A percentile compares a stretch with the other conserved stretches of the same genome.
phyloP scores from a whole-genome alignment of 2,113 vertebrate genomes.

The Campylomormyrus numenius region DNA sequence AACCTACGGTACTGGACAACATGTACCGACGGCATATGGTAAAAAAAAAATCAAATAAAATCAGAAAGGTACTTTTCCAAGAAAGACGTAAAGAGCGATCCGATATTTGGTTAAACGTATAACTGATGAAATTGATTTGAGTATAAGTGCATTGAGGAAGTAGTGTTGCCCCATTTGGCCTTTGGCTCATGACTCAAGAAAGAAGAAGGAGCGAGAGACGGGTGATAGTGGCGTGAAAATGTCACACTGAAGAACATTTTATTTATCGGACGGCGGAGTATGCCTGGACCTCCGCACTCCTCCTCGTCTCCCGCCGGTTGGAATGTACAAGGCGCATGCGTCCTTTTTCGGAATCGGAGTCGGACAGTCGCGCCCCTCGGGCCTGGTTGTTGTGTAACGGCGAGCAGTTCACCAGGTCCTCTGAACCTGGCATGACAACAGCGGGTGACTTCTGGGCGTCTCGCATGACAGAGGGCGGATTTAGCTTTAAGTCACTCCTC shows the following conservation, averaged over 20 bases:
- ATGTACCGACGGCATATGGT: not conserved
- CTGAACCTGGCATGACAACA: not conserved
- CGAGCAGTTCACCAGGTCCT: not conserved
- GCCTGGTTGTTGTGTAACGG: not conserved
- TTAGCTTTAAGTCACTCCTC: not conserved
- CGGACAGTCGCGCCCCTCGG: not conserved
- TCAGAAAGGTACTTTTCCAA: not conserved
- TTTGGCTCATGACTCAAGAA: not conserved
- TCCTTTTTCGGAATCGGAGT: not conserved
- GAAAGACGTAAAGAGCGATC: not conserved
- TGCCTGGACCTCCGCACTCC: not conserved
- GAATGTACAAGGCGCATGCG: not conserved
- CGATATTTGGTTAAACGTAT: not conserved
- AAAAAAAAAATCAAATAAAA: not conserved
- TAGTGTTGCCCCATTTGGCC: not conserved
- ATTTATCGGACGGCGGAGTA: not conserved
- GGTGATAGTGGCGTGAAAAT: not conserved
- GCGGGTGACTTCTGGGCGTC: not conserved
- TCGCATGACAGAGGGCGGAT: not conserved
- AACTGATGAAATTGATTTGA: not conserved
- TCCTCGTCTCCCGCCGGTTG: fast-evolving
- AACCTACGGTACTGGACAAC: not conserved
- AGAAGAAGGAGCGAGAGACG: not conserved
- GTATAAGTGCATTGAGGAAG: not conserved
- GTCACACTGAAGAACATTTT: not conserved